These are phyloP conservation scores for Melangyna quadrimaculata DNA, from an alignment of 2,888 invertebrate species.

Conservation along the genomic window DNA sequence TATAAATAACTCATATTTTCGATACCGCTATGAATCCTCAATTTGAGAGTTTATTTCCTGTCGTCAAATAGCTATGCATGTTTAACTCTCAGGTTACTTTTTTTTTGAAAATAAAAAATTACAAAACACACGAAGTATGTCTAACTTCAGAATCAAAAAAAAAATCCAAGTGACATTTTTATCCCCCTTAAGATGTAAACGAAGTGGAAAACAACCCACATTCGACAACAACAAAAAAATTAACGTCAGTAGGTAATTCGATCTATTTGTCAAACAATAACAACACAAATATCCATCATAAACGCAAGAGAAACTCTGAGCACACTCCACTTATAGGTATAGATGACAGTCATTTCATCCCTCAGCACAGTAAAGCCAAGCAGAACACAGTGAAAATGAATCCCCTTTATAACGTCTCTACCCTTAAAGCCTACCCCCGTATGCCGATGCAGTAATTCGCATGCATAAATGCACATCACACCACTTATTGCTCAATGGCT, in stretches of 20 bases:
- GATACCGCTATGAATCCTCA: neutral
- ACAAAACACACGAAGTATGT: neutral
- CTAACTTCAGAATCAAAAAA: neutral
- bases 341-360: conserved; percentile 35
- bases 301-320: neutral
- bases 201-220: conserved; percentile 61
- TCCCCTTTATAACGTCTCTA: conserved; percentile 1
- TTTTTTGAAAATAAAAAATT: neutral
- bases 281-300: conserved; percentile 36
- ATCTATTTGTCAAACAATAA: conserved; percentile 43
- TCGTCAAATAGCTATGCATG: neutral
- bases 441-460: conserved; percentile 27
- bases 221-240: conserved; percentile 15
- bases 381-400: conserved; percentile 37
- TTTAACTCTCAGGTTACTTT: too few species aligned
- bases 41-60: neutral
- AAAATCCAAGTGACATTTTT: conserved; percentile 14
- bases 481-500: conserved; percentile 14
- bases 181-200: conserved; percentile 42
- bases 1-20: neutral
- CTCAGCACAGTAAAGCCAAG: neutral
- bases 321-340: neutral
- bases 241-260: conserved; percentile 37
- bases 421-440: neutral
- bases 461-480: conserved; percentile 61